Percentiles rank a stretch among this genome's conserved stretches.
Evolutionary conservation across 2,113 vertebrate species (phyloP).

Genomic region (Climacteris rufus): DNA sequence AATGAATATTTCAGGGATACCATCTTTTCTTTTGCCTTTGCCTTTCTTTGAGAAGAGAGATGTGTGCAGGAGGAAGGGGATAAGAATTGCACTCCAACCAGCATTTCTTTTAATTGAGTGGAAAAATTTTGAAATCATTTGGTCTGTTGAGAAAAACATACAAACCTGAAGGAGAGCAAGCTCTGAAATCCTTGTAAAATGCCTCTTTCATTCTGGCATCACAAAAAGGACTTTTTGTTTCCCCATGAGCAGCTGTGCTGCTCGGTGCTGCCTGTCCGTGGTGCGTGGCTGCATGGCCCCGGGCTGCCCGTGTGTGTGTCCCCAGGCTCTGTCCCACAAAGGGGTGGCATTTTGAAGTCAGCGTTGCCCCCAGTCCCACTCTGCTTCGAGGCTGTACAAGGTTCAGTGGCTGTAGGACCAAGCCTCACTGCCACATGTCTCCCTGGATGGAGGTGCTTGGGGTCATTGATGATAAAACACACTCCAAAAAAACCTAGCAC

Average conservation of each 20-base stretch:
- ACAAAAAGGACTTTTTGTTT: conserved; percentile 41
- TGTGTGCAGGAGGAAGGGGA: neutral
- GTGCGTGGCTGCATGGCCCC: rapidly evolving
- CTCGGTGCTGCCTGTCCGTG: neutral
- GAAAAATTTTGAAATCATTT: conserved; percentile 3
- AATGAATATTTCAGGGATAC: neutral
- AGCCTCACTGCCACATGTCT: rapidly evolving
- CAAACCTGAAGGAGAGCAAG: neutral
- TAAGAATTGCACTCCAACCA: neutral
- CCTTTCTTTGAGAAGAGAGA: neutral
- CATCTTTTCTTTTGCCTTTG: neutral
- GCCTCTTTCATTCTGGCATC: conserved; percentile 23
- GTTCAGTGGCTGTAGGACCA: neutral
- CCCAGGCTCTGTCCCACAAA: neutral
- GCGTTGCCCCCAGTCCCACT: neutral
- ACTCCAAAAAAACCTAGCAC: rapidly evolving
- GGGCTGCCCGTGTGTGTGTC: neutral
- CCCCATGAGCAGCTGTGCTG: neutral
- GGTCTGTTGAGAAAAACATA: neutral
- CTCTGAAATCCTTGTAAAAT: conserved; percentile 17
- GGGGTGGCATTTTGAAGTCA: neutral
- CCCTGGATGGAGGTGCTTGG: neutral
- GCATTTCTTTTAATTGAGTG: neutral
- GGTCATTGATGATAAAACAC: neutral
- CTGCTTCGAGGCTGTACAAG: rapidly evolving